Evolutionary conservation across 2,113 vertebrate genomes (phyloP).

Genomic region (Phalacrocorax brasilianus): DNA sequence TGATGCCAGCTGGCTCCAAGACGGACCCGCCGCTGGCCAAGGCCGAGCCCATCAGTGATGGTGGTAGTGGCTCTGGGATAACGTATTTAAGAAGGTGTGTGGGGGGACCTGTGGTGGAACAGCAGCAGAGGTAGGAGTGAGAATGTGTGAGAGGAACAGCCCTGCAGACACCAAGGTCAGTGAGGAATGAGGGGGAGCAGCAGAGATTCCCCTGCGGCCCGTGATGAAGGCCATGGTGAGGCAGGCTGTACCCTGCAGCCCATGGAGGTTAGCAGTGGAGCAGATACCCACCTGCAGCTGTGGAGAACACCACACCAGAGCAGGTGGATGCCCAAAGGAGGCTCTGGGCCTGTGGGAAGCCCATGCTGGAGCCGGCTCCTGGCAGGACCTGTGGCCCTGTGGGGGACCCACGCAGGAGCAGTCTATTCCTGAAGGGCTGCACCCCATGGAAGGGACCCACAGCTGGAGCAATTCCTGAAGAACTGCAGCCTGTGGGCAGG

Average conservation of each 20-base stretch:
- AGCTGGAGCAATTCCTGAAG: too few species aligned
- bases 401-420: too few species aligned
- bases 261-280: too few species aligned
- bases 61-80: neutral
- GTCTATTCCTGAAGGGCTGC: too few species aligned
- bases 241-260: neutral
- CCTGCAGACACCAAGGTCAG: neutral
- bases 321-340: too few species aligned
- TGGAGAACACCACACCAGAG: neutral
- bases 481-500: too few species aligned
- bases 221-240: neutral
- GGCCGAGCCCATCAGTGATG: neutral
- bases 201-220: neutral
- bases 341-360: too few species aligned
- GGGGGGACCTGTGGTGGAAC: neutral
- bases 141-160: neutral
- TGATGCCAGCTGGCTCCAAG: neutral
- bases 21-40: fast-evolving
- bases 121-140: neutral
- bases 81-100: neutral
- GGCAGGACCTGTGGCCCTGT: too few species aligned
- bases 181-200: neutral
- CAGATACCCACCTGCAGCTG: neutral
- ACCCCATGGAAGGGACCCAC: too few species aligned
- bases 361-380: too few species aligned